These are phyloP conservation scores for Macquaria australasica DNA, from an alignment of 2,113 vertebrate species.

Conservation along the genomic window DNA sequence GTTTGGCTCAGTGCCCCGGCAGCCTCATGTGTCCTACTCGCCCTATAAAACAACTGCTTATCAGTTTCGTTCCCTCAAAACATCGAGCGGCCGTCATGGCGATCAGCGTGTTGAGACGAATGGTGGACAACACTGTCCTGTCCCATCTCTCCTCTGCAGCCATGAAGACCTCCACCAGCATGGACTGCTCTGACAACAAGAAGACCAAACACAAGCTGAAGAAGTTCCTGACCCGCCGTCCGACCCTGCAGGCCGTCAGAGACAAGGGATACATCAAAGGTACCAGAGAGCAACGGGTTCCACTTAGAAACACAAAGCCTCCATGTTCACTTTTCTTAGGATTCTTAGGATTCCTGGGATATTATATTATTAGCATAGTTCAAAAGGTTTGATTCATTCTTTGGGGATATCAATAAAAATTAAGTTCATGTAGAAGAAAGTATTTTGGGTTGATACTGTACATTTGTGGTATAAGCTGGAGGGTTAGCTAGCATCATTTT, in stretches of 20 bases:
- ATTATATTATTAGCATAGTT: too few species aligned
- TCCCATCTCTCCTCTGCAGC: conserved; percentile 77
- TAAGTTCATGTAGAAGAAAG: background rate
- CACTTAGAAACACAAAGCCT: background rate
- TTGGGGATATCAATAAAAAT: background rate
- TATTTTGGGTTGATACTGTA: background rate
- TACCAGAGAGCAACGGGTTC: conserved; percentile 46
- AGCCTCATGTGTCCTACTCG: background rate
- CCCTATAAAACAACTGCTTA: conserved; percentile 14
- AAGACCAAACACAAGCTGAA: conserved; percentile 96
- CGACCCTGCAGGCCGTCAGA: conserved; percentile 94
- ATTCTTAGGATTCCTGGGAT: background rate
- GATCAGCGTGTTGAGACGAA: conserved; percentile 16
- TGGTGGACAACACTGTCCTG: conserved; percentile 27
- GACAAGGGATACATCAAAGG: conserved; percentile 99
- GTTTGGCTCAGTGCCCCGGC: background rate
- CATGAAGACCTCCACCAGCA: conserved; percentile 87
- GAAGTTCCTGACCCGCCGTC: conserved; percentile 95
- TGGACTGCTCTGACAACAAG: conserved; percentile 92
- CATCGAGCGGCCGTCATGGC: background rate
- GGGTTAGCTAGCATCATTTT: background rate
- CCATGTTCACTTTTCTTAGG: background rate
- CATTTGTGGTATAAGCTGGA: background rate
- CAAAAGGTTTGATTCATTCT: background rate
- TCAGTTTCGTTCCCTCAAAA: background rate